Base-by-base conservation (phyloP, 2,888 invertebrate species). In the Stenichneumon culpator region DNA sequence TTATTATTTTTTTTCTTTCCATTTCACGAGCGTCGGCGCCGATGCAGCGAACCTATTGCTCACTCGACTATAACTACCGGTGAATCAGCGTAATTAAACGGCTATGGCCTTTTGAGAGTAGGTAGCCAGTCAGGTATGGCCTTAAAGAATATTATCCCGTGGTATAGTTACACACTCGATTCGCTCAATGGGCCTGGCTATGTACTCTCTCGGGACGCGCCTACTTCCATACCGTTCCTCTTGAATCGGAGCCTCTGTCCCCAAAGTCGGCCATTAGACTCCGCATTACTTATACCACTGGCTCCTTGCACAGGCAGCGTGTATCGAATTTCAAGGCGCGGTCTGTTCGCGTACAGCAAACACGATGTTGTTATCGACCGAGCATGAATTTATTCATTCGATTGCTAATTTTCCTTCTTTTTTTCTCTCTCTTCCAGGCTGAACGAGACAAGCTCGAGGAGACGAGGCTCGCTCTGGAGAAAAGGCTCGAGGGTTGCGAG, bases 391-490 rank as follows among this genome's bases (percentile, higher is more conserved):
- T 54, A 72, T 72, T 54, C 52, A 54, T 54, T 63, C n/a, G 19
- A 44, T 68, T 60, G 39, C 39, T 60, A 72, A 63, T 47, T 63
- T 63, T 19, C n/a, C 44, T 36, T 74, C 69, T 50, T 11, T 69
- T 32, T 83, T 68, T n/a, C 75, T 67, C 65, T 11, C 73, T 67
- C 69, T 92, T 91, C 19, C 90, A 96, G 95, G 95, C 95, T 86
- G 96, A 96, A 92, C 93, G 95, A 83, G 96, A 96, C 90, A 95
- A 94, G 89, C 91, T 96, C 89, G 94, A 95, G 57, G 94, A 94
- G 84, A 94, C 95, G 70, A 94, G 95, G 67, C 94, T 94, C 28
- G 94, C 94, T 83, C 90, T 96, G 90, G 95, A 95, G 80, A 94
- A 93, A 89, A 93, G 95, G 80, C 90, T 96, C 87, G 95, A 95